phyloP scores from a whole-genome alignment of 1,140 invertebrate species.

The Trichomalopsis sarcophagae region DNA sequence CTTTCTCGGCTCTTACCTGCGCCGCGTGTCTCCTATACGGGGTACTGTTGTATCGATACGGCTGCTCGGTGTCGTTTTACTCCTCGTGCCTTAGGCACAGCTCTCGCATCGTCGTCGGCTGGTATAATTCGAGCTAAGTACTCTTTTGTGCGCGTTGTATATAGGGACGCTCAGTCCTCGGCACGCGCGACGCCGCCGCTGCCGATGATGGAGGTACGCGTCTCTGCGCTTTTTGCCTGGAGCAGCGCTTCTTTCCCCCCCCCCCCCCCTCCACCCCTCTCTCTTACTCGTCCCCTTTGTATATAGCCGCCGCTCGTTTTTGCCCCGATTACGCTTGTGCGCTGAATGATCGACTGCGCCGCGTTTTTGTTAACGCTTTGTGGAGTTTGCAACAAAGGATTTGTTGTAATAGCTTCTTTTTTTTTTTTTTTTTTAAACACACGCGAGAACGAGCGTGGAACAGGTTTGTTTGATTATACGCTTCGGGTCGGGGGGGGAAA shows the following conservation, averaged over 20 bases:
- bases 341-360: neutral
- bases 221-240: neutral
- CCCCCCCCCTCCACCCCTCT: neutral
- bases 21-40: neutral
- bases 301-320: neutral
- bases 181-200: neutral
- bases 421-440: neutral
- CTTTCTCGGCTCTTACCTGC: slow-evolving; percentile 49
- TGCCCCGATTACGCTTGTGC: slow-evolving; percentile 24
- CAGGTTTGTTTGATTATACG: no score
- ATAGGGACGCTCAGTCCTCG: neutral
- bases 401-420: neutral
- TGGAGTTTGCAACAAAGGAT: neutral
- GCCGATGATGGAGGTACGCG: neutral
- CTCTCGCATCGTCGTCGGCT: neutral
- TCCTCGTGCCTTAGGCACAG: neutral
- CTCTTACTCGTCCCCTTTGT: neutral
- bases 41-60: neutral
- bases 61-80: neutral
- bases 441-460: no score
- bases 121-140: neutral
- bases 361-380: neutral
- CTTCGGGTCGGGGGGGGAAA: no score
- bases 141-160: neutral
- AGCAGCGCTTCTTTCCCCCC: neutral